Conservation (phyloP, 2,888 invertebrate species). For the Aleiodes testaceus region DNA sequence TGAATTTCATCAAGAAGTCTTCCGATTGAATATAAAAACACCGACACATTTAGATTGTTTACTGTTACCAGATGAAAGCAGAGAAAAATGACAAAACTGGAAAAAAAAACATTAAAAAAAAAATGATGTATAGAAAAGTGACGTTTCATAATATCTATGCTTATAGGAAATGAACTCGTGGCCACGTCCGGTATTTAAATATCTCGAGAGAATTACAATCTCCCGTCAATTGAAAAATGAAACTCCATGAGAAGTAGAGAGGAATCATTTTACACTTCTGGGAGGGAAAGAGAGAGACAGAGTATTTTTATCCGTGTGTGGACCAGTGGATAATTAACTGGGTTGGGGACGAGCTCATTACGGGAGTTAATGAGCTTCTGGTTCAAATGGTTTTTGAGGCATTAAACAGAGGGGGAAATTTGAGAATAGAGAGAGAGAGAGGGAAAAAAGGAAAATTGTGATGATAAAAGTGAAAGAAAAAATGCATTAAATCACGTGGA, state of each 20-base stretch:
- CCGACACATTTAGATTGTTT: no score
- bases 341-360: conserved; percentile 32
- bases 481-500: background rate
- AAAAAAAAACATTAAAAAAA: no score
- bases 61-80: no score
- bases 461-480: background rate
- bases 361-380: conserved; percentile 28
- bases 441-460: background rate
- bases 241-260: background rate
- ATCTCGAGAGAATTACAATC: background rate
- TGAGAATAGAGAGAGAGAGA: background rate
- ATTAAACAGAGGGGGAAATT: background rate
- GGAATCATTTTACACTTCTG: conserved; percentile 4
- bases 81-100: no score
- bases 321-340: conserved; percentile 32
- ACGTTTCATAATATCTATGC: background rate
- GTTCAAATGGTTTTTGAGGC: conserved; percentile 5
- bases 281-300: no score
- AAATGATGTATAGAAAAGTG: background rate
- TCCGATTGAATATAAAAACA: no score
- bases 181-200: conserved; percentile 9
- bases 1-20: no score
- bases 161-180: background rate
- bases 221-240: background rate
- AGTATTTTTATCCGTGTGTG: conserved; percentile 42